phyloP scores from a whole-genome alignment of 2,797 vertebrate species.

The Bradypus variegatus region DNA sequence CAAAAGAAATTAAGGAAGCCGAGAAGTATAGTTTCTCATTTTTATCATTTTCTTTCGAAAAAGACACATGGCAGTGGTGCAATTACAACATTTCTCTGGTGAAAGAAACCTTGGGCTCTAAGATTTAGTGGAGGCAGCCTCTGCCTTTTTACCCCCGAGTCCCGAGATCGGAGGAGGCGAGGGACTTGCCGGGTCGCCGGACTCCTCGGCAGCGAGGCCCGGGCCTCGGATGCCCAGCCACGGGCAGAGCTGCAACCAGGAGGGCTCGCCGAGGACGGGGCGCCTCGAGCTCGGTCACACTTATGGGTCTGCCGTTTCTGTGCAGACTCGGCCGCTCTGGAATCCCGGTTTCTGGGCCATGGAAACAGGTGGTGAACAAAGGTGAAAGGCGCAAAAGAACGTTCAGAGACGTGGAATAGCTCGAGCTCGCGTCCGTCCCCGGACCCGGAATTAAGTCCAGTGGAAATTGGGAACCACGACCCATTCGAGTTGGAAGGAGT shows the following conservation, averaged over 20 bases:
- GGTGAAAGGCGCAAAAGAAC: not conserved
- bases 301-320: not conserved
- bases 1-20: not conserved
- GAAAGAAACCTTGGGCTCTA: not conserved
- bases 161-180: not conserved
- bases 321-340: not conserved
- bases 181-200: not conserved
- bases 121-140: not conserved
- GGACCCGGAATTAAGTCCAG: too few species aligned
- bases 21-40: not conserved
- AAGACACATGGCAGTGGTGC: not conserved
- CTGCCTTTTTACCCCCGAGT: not conserved
- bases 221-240: too few species aligned
- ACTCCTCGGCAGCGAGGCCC: not conserved
- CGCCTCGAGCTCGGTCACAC: not conserved
- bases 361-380: not conserved
- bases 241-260: too few species aligned
- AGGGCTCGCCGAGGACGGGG: too few species aligned
- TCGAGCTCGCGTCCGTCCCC: not conserved
- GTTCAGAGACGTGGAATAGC: not conserved
- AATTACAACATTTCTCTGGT: not conserved
- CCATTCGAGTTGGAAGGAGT: not conserved
- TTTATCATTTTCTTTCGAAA: not conserved
- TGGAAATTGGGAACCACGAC: not conserved
- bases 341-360: not conserved